phyloP scores from a whole-genome alignment of 2,113 vertebrate genomes.

The Nematolebias whitei region DNA sequence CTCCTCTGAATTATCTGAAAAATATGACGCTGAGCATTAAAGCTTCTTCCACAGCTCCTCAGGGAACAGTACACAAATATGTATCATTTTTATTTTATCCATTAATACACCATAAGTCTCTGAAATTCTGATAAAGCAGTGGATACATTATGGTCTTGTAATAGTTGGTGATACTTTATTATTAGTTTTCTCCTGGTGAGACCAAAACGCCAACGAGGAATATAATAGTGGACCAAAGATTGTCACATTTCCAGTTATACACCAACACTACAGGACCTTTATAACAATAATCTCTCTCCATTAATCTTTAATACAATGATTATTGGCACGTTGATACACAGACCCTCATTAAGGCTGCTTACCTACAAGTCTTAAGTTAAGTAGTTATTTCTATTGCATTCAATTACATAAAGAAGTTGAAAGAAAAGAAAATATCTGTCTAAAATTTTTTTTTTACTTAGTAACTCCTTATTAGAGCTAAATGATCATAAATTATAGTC shows the following conservation, averaged over 20 bases:
- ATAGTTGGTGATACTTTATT: slow-evolving; percentile 65
- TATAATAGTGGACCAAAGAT: slow-evolving; percentile 53
- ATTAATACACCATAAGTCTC: slow-evolving; percentile 51
- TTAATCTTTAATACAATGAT: slow-evolving; percentile 61
- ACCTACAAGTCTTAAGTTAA: no score
- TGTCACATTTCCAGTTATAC: slow-evolving; percentile 51
- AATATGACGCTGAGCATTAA: slow-evolving; percentile 23
- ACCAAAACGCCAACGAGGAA: slow-evolving; percentile 29
- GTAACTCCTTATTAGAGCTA: neutral
- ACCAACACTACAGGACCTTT: slow-evolving; percentile 31
- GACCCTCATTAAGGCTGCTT: no score
- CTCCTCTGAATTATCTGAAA: slow-evolving; percentile 87
- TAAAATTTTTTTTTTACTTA: neutral
- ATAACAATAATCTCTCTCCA: slow-evolving; percentile 59
- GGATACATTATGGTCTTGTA: slow-evolving; percentile 51
- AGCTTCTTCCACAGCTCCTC: slow-evolving; percentile 15
- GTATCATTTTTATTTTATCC: slow-evolving; percentile 43
- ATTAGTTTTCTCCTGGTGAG: slow-evolving; percentile 30
- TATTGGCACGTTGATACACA: slow-evolving; percentile 11
- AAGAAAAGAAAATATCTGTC: slow-evolving; percentile 5
- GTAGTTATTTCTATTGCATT: slow-evolving; percentile 4
- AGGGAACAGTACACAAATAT: slow-evolving; percentile 45
- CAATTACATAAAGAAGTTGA: neutral
- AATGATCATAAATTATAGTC: neutral
- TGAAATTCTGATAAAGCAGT: slow-evolving; percentile 59